Evolutionary conservation across 2,888 invertebrate genomes (phyloP).

Genomic region (Plagodis pulveraria): DNA sequence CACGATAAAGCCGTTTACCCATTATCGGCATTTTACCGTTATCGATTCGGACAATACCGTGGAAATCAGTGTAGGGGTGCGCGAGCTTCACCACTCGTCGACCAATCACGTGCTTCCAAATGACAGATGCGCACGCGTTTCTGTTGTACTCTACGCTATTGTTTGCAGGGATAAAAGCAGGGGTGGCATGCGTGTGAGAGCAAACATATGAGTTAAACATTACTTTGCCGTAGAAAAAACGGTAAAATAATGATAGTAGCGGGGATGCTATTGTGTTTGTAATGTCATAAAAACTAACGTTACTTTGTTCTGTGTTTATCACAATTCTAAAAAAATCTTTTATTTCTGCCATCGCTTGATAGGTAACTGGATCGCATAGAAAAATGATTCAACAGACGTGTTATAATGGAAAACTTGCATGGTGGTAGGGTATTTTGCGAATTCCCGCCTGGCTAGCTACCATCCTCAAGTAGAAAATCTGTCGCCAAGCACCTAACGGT

Average conservation of each 20-base stretch:
- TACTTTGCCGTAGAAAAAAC: constrained; percentile 55
- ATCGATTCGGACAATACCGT: constrained; percentile 71
- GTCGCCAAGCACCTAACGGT: too few species aligned
- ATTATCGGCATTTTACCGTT: constrained; percentile 59
- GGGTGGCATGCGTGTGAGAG: constrained; percentile 71
- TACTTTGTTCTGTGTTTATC: too few species aligned
- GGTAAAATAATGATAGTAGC: constrained; percentile 44
- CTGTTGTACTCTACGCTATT: constrained; percentile 69
- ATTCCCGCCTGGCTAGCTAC: too few species aligned
- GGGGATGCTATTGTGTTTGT: constrained; percentile 6
- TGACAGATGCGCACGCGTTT: constrained; percentile 76
- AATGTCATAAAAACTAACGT: constrained; percentile 6
- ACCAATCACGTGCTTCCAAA: constrained; percentile 58
- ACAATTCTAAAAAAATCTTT: too few species aligned
- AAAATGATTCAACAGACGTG: too few species aligned
- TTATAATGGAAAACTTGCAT: too few species aligned
- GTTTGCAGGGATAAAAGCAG: constrained; percentile 58
- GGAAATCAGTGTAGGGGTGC: constrained; percentile 78
- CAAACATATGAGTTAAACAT: constrained; percentile 65
- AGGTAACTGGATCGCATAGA: too few species aligned
- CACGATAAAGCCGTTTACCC: constrained; percentile 39
- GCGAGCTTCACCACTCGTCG: constrained; percentile 45
- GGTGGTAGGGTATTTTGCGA: too few species aligned
- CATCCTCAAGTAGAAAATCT: too few species aligned
- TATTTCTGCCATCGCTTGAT: too few species aligned